These are phyloP conservation scores for Leptobrachium leishanense DNA, from an alignment of 2,113 vertebrate species.

Conservation along the genomic window DNA sequence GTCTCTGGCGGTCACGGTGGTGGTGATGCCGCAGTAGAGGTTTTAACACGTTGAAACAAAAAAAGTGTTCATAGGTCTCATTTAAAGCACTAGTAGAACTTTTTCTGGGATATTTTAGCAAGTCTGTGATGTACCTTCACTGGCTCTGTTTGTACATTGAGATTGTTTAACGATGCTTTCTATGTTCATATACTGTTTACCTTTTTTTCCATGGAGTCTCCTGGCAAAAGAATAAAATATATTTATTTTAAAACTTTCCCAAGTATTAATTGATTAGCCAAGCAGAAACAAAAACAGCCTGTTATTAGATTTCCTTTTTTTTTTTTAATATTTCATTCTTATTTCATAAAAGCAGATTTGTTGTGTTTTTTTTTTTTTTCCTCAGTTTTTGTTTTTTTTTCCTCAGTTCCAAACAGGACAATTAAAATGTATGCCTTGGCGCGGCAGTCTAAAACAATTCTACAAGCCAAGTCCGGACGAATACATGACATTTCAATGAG, in stretches of 20 bases:
- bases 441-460: constrained; percentile 87
- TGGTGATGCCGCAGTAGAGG: constrained; percentile 66
- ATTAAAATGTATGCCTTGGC: constrained; percentile 94
- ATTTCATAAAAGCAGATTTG: constrained; percentile 94
- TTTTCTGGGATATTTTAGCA: constrained; percentile 75
- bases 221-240: constrained; percentile 98
- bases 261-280: constrained; percentile 50
- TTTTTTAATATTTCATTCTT: constrained; percentile 85
- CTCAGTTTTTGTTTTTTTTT: background rate
- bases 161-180: constrained; percentile 94
- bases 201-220: constrained; percentile 93
- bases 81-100: constrained; percentile 77
- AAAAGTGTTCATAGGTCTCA: constrained; percentile 72
- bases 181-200: constrained; percentile 97
- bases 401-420: constrained; percentile 77
- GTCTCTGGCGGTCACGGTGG: constrained; percentile 71
- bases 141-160: constrained; percentile 92
- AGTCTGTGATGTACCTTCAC: constrained; percentile 83
- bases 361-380: constrained; percentile 47
- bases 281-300: constrained; percentile 34
- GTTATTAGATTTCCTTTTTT: constrained; percentile 61
- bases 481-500: constrained; percentile 93
- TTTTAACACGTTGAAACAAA: constrained; percentile 69
- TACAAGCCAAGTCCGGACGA: constrained; percentile 93
- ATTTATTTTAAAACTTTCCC: constrained; percentile 92